Base-by-base conservation (phyloP, 2,888 invertebrate species). In the Zootermopsis nevadensis region DNA sequence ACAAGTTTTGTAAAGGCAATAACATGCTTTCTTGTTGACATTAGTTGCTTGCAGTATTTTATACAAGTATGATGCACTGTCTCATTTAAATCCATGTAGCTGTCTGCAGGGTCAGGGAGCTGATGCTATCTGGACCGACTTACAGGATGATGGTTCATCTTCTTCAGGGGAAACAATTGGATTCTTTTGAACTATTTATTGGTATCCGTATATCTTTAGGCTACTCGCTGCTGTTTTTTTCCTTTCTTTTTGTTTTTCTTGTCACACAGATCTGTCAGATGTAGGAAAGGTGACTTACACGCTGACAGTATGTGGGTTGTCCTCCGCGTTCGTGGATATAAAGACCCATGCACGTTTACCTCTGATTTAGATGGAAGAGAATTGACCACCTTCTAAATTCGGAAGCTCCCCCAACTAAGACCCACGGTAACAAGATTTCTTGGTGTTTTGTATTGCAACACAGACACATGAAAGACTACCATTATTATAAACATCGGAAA, bases 181-280 rank as follows among this genome's bases (percentile, higher is more conserved):
- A 82, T 80, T 72, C 67, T 80, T 82, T 80, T 82, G 80, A 82
- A 80, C 80, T 82, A 82, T 82, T 82, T 84, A 82, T 84, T 80
- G 82, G 79, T 81, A 22, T 31, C n/a, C 15, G 12, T 67, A 27
- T 69, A 69, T 6, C 35, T 60, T 8, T 42, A 19, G 19, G 33
- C 31, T 2, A 15, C 60, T 80, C 53, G 35, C 60, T 31, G 22
- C 35, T 31, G 30, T 55, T 79, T 33, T 42, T 30, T 6, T 38
- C 24, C 80, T 74, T n/a, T 33, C 24, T 27, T 31, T 80, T 53
- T 30, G 33, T 66, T 33, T 80, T 33, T 24, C 31, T 60, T 55
- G 60, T 55, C 80, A 60, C 66, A 38, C 38, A 74, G 12, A 74
- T 42, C 74, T 22, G 74, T 74, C 12, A 38, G 38, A 74, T 42